Percentiles rank a stretch among this genome's conserved stretches.
Conservation (phyloP, 2,797 vertebrate genomes). For the Novumbra hubbsi region DNA sequence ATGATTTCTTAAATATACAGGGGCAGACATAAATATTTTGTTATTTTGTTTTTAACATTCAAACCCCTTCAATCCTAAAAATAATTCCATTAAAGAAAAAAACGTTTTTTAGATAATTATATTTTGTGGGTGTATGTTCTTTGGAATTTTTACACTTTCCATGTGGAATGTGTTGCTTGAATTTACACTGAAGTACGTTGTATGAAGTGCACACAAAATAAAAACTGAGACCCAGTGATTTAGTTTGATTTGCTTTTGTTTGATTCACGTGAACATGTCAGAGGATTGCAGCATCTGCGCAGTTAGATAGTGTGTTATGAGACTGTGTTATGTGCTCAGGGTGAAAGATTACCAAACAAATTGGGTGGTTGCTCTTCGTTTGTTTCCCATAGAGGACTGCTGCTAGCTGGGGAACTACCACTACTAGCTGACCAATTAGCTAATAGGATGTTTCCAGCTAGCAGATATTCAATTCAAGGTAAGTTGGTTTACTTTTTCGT, state of each 20-base stretch:
- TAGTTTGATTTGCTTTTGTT: not conserved
- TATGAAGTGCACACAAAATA: too few species aligned
- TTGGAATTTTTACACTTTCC: too few species aligned
- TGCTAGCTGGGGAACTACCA: slow-evolving; percentile 17
- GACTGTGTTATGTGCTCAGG: slow-evolving; percentile 37
- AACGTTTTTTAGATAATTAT: too few species aligned
- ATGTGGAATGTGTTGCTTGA: too few species aligned
- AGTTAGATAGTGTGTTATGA: slow-evolving; percentile 48
- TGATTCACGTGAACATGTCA: not conserved
- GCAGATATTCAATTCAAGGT: slow-evolving; percentile 73
- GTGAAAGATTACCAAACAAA: not conserved
- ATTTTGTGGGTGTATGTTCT: too few species aligned
- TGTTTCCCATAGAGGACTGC: not conserved
- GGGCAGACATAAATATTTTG: too few species aligned
- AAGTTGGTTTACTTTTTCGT: slow-evolving; percentile 37
- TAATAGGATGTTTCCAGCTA: slow-evolving; percentile 70
- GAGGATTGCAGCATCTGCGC: slow-evolving; percentile 29
- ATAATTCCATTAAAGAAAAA: too few species aligned
- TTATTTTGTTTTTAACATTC: too few species aligned
- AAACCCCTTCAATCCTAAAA: too few species aligned
- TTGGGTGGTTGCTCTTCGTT: not conserved
- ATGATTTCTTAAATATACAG: too few species aligned
- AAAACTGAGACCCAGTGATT: too few species aligned
- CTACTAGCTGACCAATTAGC: slow-evolving; percentile 25
- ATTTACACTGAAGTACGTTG: too few species aligned